Conservation (phyloP, 1,140 invertebrate genomes). For the Wasmannia auropunctata region DNA sequence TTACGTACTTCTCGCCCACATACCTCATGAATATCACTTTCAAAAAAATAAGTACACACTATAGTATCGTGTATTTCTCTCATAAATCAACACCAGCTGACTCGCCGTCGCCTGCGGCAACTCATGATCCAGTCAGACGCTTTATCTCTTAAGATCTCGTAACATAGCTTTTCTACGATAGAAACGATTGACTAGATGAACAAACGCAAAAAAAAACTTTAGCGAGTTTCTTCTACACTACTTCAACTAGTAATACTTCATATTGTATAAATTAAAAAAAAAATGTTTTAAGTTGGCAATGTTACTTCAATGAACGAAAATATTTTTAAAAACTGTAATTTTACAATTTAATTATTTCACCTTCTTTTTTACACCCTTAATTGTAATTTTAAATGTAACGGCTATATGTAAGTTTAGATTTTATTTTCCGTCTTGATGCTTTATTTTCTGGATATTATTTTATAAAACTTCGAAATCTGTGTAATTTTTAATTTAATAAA, state of each 20-base stretch:
- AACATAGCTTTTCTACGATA: background rate
- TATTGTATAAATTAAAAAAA: background rate
- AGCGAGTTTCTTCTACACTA: background rate
- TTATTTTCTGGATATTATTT: background rate
- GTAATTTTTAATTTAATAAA: background rate
- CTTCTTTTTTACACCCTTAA: background rate
- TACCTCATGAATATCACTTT: constrained; percentile 11
- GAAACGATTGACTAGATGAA: constrained; percentile 18
- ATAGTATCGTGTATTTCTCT: constrained; percentile 11
- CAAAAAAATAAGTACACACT: constrained; percentile 16
- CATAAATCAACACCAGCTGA: constrained; percentile 50
- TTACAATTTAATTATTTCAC: too few species aligned
- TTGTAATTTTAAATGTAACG: too few species aligned
- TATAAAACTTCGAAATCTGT: background rate
- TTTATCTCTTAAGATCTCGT: constrained; percentile 29
- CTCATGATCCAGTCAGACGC: constrained; percentile 37
- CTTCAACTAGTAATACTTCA: background rate
- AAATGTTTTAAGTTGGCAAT: background rate
- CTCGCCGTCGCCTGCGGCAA: constrained; percentile 5
- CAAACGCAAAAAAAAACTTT: background rate
- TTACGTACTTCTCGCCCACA: constrained; percentile 19
- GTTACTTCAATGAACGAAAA: background rate
- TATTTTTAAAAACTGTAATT: background rate
- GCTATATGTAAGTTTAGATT: background rate
- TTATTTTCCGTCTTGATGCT: background rate